These are phyloP conservation scores for Erebia aethiops DNA, from an alignment of 2,888 invertebrate species.

Conservation along the genomic window DNA sequence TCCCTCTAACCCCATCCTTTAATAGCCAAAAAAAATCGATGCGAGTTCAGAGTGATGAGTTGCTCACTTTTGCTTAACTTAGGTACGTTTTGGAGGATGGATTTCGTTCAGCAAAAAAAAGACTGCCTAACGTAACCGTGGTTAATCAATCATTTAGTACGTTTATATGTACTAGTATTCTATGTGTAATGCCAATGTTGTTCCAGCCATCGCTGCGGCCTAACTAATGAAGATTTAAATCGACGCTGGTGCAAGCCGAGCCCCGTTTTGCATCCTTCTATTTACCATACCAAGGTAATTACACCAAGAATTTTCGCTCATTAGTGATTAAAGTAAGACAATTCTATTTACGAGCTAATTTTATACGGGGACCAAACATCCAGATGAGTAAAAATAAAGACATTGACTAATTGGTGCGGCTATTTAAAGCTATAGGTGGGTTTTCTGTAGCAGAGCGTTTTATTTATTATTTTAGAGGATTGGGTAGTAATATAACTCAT, in stretches of 20 bases:
- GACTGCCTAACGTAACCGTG: too few species aligned
- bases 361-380: slow-evolving; percentile 31
- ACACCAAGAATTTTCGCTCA: slow-evolving; percentile 40
- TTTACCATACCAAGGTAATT: slow-evolving; percentile 90
- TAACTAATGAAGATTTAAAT: slow-evolving; percentile 93
- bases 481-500: too few species aligned
- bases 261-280: slow-evolving; percentile 89
- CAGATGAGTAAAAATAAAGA: slow-evolving; percentile 32
- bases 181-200: slow-evolving; percentile 53
- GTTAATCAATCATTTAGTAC: too few species aligned
- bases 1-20: too few species aligned
- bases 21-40: too few species aligned
- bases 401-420: slow-evolving; percentile 22
- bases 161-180: neutral
- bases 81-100: too few species aligned
- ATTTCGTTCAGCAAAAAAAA: too few species aligned
- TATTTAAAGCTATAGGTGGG: slow-evolving; percentile 11
- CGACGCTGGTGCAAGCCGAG: slow-evolving; percentile 92
- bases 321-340: slow-evolving; percentile 41
- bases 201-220: slow-evolving; percentile 90
- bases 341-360: slow-evolving; percentile 41
- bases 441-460: neutral
- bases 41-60: too few species aligned
- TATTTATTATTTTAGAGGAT: neutral
- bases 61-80: too few species aligned